Evolutionary conservation across 2,113 vertebrate species (phyloP), one percentile per base, ranked within the genome.

Genomic region (Gavia stellata): DNA sequence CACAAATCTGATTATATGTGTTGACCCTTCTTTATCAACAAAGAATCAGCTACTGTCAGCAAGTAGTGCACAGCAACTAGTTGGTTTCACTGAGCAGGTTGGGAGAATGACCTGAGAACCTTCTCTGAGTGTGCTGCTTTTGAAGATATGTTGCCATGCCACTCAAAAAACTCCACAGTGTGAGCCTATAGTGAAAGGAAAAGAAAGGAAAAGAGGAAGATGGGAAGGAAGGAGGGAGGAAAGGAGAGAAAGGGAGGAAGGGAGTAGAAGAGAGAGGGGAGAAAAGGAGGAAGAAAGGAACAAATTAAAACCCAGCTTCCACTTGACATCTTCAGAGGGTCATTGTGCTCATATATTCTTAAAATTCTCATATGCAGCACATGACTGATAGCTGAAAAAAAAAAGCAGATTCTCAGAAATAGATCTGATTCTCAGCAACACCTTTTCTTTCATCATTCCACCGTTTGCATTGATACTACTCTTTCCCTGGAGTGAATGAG

Each of bases 1-100:
- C 90, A 88, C 88, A 97, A 96, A 98, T 97, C 91, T 95, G 93
- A 97, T 97, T 98, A 95, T 92, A 84, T 89, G 63, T 81, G 84
- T 96, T 96, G 97, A 97, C 95, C 95, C 95, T 97, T 94, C 49
- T 88, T 96, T 95, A 97, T 97, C 96, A 97, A 93, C 92, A 93
- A 96, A 95, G 91, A 97, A 96, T 96, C 91, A 94, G 86, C 90
- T 86, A 81, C 59, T 90, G 88, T 97, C 97, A 97, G 95, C 97
- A 97, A 93, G 77, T 73, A 85, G 66, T 58, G 14, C 21, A n/a
- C 59, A 63, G 36, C 88, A 97, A 53, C 74, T 56, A 26, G 33
- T 49, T 71, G 61, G 44, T 85, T 95, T 74, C 83, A 78, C 82
- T 68, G 56, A 21, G 28, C 70, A 73, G 66, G 66, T 3, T 93